Base-by-base conservation (phyloP, 2,888 invertebrate genomes). In the Drosophila basisetae region DNA sequence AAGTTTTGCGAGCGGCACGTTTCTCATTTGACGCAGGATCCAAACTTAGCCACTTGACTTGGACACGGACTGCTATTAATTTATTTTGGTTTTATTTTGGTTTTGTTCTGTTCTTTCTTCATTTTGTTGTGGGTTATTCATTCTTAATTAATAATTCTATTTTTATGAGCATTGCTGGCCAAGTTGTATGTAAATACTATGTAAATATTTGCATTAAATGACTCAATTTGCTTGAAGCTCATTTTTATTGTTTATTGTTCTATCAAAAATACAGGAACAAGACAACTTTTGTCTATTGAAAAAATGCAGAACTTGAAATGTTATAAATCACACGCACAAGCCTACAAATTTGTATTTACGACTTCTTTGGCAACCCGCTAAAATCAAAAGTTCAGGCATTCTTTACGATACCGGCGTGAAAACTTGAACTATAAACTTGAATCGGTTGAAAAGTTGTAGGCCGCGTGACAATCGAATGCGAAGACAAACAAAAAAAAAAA, bases 371-470 rank as follows among this genome's bases (percentile, higher is more conserved):
- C 22, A 70, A n/a, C 37, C 35, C 50, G 31, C 37, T 52, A 73
- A 72, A 41, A 13, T 55, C 77, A 52, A 70, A 47, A 76, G 81
- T 65, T 78, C 77, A 71, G 55, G 43, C 16, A 18, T 37, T 18
- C 7, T 18, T 37, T 18, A 37, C 37, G 37, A 37, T 18, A 37
- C 18, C 37, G 6, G 18, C 2, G 41, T 41, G 4, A 41, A 86
- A 81, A 84, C 84, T 84, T 73, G 90, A 84, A 87, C 84, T 87
- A 84, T 89, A 87, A 84, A 89, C 74, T 84, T 74, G 87, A 67
- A 73, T 64, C 60, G 63, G 60, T 69, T 70, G 73, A 70, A 68
- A 62, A 66, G 50, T 65, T 50, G 43, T 37, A 35, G 59, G 62
- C 56, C n/a, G 22, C 43, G n/a, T 37, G 53, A 30, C 47, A 47